Conservation (phyloP, 1,140 invertebrate genomes). For the Tribolium madens region DNA sequence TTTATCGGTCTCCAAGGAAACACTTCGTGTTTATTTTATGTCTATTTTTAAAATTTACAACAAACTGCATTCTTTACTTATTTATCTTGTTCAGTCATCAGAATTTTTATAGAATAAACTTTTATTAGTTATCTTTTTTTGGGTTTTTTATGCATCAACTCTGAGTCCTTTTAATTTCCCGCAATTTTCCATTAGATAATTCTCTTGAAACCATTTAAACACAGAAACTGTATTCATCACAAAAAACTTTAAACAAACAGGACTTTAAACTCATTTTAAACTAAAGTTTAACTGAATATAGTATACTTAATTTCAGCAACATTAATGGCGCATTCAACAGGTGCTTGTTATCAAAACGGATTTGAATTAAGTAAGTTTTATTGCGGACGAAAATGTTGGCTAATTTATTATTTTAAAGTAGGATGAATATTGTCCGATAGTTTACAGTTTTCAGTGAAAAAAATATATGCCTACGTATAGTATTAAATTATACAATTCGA, state of each 20-base stretch:
- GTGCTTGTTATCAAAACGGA: slow-evolving; percentile 44
- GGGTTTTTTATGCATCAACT: neutral
- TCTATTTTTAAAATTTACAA: neutral
- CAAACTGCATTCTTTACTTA: neutral
- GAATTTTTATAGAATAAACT: no score
- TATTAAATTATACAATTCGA: no score
- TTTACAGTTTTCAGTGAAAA: no score
- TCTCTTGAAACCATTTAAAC: slow-evolving; percentile 6
- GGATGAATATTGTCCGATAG: no score
- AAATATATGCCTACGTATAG: no score
- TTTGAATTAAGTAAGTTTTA: slow-evolving; percentile 45
- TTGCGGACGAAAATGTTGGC: neutral
- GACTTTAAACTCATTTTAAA: slow-evolving; percentile 14
- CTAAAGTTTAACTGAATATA: slow-evolving; percentile 18
- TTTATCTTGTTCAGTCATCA: neutral
- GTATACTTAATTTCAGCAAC: slow-evolving; percentile 6
- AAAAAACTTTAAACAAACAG: slow-evolving; percentile 11
- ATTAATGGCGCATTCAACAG: slow-evolving; percentile 31
- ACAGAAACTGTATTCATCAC: neutral
- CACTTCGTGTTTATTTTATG: neutral
- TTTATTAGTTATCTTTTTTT: neutral
- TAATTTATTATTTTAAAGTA: neutral
- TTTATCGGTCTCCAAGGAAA: neutral
- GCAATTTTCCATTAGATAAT: neutral
- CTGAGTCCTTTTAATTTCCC: neutral